Evolutionary conservation across 2,113 vertebrate species (phyloP).

Genomic region (Trogon melanurus): DNA sequence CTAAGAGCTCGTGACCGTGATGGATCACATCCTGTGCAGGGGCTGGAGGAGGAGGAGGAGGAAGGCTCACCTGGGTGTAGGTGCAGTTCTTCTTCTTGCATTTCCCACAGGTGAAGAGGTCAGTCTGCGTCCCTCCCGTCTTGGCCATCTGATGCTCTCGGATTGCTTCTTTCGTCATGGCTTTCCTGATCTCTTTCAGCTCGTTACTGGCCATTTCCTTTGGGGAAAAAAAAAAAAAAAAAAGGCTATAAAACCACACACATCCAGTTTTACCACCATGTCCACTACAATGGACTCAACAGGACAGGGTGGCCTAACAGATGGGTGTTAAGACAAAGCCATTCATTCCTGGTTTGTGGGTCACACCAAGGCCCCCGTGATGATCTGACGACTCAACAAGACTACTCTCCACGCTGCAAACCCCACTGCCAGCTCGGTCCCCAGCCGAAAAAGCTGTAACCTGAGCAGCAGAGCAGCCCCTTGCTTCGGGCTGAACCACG

Average conservation of each 20-base stretch:
- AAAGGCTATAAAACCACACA: neutral
- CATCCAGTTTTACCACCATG: neutral
- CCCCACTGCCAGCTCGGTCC: neutral
- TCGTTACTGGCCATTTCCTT: slow-evolving; percentile 98
- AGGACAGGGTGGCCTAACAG: neutral
- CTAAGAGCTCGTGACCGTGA: fast-evolving
- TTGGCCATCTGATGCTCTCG: slow-evolving; percentile 96
- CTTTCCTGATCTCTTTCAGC: slow-evolving; percentile 94
- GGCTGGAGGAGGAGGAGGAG: neutral
- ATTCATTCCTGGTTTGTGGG: neutral
- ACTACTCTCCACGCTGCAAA: neutral
- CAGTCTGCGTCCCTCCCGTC: slow-evolving; percentile 90
- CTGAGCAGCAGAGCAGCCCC: neutral
- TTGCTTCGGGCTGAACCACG: neutral
- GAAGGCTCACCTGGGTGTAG: slow-evolving; percentile 88
- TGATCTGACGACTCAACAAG: neutral
- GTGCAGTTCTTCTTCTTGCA: slow-evolving; percentile 95
- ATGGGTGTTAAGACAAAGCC: neutral
- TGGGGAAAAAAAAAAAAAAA: neutral
- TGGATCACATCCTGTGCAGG: neutral
- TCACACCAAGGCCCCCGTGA: neutral
- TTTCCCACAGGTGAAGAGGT: slow-evolving; percentile 92
- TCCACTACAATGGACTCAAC: neutral
- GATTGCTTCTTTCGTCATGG: slow-evolving; percentile 95
- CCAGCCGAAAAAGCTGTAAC: neutral